phyloP scores from a whole-genome alignment of 2,113 vertebrate genomes.

The Oryctolagus cuniculus region DNA sequence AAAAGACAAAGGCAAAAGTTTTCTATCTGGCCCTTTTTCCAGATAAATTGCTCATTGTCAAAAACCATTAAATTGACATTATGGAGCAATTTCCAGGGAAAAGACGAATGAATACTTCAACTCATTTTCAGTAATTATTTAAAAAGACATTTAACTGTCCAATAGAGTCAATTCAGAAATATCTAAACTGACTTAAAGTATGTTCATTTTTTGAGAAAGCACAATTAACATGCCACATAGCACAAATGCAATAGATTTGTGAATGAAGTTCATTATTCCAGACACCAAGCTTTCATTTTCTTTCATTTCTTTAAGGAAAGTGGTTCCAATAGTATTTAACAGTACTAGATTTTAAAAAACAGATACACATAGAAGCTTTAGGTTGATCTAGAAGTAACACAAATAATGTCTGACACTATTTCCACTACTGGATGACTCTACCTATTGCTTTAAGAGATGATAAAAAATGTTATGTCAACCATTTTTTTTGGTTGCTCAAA shows the following conservation, averaged over 20 bases:
- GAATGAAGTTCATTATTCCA: not conserved
- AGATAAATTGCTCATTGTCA: not conserved
- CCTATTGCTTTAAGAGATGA: not conserved
- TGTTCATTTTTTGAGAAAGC: not conserved
- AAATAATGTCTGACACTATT: not conserved
- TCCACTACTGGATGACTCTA: not conserved
- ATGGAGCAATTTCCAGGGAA: not conserved
- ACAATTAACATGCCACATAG: not conserved
- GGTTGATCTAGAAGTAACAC: not conserved
- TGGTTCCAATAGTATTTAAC: not conserved
- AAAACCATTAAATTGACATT: not conserved
- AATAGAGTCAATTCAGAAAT: not conserved
- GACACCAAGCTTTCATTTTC: not conserved
- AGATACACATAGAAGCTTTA: not conserved
- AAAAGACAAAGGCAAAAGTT: not conserved
- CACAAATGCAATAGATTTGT: not conserved
- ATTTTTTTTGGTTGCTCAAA: not conserved
- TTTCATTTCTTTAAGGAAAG: not conserved
- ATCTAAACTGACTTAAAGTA: not conserved
- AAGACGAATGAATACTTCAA: not conserved
- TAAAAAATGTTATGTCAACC: not conserved
- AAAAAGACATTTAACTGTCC: not conserved
- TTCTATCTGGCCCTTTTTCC: not conserved
- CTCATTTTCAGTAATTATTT: conserved; percentile 3
- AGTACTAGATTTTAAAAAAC: not conserved